Conservation (phyloP, 2,797 vertebrate genomes). For the Dallia pectoralis region DNA sequence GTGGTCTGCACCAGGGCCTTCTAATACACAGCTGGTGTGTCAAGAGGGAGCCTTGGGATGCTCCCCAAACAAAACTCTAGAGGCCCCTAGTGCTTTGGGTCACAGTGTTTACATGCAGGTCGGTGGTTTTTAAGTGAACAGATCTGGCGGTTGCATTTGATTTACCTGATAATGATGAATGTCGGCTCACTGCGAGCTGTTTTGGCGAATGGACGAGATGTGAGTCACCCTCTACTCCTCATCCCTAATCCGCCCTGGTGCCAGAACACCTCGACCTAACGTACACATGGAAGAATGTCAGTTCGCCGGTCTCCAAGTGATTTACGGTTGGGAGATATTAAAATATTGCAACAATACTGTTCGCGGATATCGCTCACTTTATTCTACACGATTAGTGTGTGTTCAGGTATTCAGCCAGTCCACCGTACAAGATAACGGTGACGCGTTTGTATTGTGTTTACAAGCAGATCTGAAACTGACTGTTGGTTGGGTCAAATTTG, state of each 20-base stretch:
- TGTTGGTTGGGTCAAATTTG: not conserved
- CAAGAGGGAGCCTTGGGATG: not conserved
- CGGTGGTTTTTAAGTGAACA: conserved; percentile 19
- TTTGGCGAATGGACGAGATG: conserved; percentile 21
- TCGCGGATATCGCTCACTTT: not conserved
- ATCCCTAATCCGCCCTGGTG: conserved; percentile 4
- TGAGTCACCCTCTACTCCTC: not conserved
- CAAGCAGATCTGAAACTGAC: not conserved
- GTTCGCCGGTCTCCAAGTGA: not conserved
- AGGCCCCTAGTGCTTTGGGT: no score
- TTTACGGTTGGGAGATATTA: conserved; percentile 3
- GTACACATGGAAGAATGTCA: not conserved
- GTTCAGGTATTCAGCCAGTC: not conserved
- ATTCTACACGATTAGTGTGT: not conserved
- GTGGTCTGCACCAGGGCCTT: not conserved
- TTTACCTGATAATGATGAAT: conserved; percentile 37
- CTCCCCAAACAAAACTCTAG: not conserved
- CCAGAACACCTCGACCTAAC: conserved; percentile 18
- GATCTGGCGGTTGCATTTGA: conserved; percentile 22
- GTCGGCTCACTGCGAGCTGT: not conserved
- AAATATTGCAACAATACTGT: not conserved
- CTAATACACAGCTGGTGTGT: not conserved
- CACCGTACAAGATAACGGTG: not conserved
- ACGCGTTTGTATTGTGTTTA: not conserved
- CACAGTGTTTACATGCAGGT: not conserved